These are phyloP conservation scores for Lethenteron reissneri DNA, from an alignment of 2,113 vertebrate species.

Conservation along the genomic window DNA sequence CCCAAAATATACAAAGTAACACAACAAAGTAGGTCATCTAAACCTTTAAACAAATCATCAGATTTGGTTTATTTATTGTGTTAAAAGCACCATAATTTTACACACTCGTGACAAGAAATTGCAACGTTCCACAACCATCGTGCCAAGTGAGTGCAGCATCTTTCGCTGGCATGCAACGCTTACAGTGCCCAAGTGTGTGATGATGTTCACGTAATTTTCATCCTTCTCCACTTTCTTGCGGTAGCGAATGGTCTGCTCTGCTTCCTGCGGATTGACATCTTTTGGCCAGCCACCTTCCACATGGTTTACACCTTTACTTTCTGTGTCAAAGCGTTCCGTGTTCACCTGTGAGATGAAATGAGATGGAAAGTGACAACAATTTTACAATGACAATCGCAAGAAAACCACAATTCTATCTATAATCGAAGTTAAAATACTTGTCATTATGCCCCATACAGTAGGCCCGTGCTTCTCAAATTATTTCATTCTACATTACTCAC, in stretches of 20 bases:
- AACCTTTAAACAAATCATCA: no score
- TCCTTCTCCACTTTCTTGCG: slow-evolving; percentile 80
- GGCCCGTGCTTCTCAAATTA: no score
- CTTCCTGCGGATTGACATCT: slow-evolving; percentile 46
- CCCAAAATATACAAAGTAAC: no score
- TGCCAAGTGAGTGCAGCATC: no score
- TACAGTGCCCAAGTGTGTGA: slow-evolving; percentile 40
- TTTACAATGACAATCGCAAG: no score
- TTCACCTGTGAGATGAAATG: slow-evolving; percentile 38
- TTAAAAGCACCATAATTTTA: no score
- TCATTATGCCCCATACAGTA: neutral
- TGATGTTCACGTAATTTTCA: slow-evolving; percentile 35
- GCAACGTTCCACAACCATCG: no score
- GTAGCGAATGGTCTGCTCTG: slow-evolving; percentile 60
- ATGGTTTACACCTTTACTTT: slow-evolving; percentile 45
- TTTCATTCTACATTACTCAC: no score
- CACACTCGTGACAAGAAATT: no score
- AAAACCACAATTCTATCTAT: no score
- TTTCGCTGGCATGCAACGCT: slow-evolving; percentile 14
- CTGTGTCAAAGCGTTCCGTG: slow-evolving; percentile 36
- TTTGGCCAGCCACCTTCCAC: slow-evolving; percentile 73
- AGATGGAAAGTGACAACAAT: neutral
- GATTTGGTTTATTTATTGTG: no score
- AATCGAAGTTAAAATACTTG: neutral
- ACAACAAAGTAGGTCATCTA: no score